Conservation (phyloP, 2,888 invertebrate genomes). For the Leptarthrus brevirostris region DNA sequence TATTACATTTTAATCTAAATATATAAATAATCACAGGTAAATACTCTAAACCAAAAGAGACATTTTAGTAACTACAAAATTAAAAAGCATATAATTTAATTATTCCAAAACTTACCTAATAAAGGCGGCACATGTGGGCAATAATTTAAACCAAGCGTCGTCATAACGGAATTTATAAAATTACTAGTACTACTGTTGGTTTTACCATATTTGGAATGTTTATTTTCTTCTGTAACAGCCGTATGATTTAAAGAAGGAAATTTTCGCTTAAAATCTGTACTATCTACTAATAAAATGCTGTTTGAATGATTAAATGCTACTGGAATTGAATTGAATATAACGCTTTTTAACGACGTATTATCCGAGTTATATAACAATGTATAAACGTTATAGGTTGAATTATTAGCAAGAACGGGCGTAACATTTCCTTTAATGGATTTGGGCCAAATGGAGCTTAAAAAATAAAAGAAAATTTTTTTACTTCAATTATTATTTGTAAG, state of each 20-base stretch:
- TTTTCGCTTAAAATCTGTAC: slow-evolving; percentile 53
- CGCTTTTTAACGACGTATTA: slow-evolving; percentile 49
- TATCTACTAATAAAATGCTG: slow-evolving; percentile 52
- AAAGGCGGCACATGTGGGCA: slow-evolving; percentile 75
- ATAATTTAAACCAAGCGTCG: slow-evolving; percentile 54
- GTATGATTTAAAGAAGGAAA: slow-evolving; percentile 39
- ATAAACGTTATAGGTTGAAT: slow-evolving; percentile 32
- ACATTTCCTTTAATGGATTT: slow-evolving; percentile 31
- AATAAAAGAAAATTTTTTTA: no score
- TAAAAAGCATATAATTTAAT: no score
- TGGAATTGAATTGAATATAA: slow-evolving; percentile 50
- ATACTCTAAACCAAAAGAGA: no score
- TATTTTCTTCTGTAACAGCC: background rate
- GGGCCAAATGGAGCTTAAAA: slow-evolving; percentile 55
- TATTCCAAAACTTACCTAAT: slow-evolving; percentile 72
- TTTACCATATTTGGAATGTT: slow-evolving; percentile 15
- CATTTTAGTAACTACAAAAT: no score
- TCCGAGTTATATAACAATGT: slow-evolving; percentile 49
- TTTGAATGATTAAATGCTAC: slow-evolving; percentile 44
- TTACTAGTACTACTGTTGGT: slow-evolving; percentile 34
- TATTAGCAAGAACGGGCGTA: slow-evolving; percentile 40
- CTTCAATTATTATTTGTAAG: background rate
- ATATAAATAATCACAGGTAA: no score
- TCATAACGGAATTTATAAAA: slow-evolving; percentile 52
- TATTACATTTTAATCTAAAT: no score